Evolutionary conservation across 2,888 invertebrate species (phyloP).

Genomic region (Eupithecia subfuscata): DNA sequence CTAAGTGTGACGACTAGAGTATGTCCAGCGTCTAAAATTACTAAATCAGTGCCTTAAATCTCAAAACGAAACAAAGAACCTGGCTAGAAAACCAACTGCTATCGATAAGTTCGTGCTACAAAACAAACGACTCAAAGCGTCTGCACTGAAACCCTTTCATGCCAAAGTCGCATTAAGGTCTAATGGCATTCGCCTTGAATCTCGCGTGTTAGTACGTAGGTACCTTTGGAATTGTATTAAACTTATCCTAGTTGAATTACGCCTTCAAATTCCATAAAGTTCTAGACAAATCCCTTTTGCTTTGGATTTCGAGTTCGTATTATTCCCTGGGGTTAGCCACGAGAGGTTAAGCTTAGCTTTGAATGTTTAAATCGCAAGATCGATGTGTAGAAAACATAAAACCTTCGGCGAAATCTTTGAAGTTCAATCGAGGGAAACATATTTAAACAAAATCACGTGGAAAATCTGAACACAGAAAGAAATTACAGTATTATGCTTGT

Average conservation of each 20-base stretch:
- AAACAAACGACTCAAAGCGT: slow-evolving; percentile 10
- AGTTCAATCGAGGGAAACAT: not conserved
- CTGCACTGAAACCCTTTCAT: slow-evolving; percentile 25
- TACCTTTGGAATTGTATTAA: slow-evolving; percentile 22
- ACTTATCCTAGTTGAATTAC: slow-evolving; percentile 25
- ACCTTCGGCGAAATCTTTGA: not conserved
- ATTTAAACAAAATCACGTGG: not conserved
- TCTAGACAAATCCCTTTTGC: slow-evolving; percentile 28
- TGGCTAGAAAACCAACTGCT: not conserved
- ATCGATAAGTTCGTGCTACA: slow-evolving; percentile 1
- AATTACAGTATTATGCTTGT: not conserved
- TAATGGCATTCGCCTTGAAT: slow-evolving; percentile 24
- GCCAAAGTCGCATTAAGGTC: slow-evolving; percentile 21
- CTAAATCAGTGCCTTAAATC: not conserved
- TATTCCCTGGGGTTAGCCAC: slow-evolving; percentile 27
- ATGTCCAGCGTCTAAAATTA: not conserved
- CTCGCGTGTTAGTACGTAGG: slow-evolving; percentile 18
- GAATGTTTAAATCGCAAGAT: slow-evolving; percentile 22
- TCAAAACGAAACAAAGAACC: not conserved
- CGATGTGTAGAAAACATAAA: not conserved
- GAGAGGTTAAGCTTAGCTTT: slow-evolving; percentile 27
- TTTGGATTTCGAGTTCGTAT: slow-evolving; percentile 31
- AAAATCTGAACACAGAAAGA: not conserved
- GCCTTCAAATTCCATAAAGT: slow-evolving; percentile 30
- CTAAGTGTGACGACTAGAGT: not conserved